These are phyloP conservation scores for Globicephala melas DNA, from an alignment of 2,113 vertebrate species.

Conservation along the genomic window DNA sequence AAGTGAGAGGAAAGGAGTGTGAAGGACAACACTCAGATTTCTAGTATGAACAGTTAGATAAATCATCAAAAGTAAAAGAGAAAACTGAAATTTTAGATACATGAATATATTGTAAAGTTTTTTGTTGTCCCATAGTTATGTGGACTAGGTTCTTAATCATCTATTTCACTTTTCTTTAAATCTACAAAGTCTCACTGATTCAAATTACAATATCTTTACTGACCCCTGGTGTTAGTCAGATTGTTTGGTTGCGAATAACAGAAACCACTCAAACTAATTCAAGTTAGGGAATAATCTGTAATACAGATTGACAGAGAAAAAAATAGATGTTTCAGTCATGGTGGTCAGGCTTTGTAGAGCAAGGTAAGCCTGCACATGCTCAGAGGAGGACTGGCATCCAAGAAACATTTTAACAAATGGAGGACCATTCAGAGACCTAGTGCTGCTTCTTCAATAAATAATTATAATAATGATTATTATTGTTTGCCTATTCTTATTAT, in stretches of 20 bases:
- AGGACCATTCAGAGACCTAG: neutral
- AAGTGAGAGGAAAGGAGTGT: neutral
- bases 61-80: neutral
- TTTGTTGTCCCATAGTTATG: neutral
- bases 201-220: constrained; percentile 17
- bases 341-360: neutral
- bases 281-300: neutral
- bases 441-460: neutral
- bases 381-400: neutral
- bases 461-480: neutral
- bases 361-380: neutral
- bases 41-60: neutral
- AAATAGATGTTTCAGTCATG: neutral
- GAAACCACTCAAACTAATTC: neutral
- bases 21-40: neutral
- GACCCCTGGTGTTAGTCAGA: constrained; percentile 6
- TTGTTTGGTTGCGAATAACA: neutral
- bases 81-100: neutral
- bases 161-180: neutral
- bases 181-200: neutral
- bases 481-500: neutral
- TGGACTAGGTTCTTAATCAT: neutral
- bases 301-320: neutral
- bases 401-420: neutral
- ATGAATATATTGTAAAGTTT: neutral